Evolutionary conservation across 1,140 invertebrate species (phyloP).

Genomic region (Amyelois transitella): DNA sequence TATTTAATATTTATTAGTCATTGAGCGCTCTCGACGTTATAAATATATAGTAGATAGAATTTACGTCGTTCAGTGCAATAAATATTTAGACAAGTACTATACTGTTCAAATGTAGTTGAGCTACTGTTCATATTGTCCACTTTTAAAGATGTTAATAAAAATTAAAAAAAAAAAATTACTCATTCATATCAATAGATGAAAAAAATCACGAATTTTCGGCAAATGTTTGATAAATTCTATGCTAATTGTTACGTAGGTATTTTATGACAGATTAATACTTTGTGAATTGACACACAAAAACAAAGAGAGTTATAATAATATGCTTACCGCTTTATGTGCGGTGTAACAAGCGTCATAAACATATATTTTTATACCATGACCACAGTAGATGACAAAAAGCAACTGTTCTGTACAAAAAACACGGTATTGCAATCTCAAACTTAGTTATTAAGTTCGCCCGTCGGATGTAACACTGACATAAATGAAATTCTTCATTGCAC

Average conservation of each 20-base stretch:
- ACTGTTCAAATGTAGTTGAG: background rate
- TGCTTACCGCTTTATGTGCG: background rate
- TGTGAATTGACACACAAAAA: background rate
- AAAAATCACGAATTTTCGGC: background rate
- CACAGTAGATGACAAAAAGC: background rate
- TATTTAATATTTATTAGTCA: too few species aligned
- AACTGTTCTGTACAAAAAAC: background rate
- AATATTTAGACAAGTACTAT: background rate
- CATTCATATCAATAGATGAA: background rate
- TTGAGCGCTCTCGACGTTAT: background rate
- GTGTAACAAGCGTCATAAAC: background rate
- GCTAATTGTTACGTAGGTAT: background rate
- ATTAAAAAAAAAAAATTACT: background rate
- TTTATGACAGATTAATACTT: background rate
- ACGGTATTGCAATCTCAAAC: background rate
- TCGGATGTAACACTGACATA: background rate
- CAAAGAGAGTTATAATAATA: background rate
- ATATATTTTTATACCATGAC: background rate
- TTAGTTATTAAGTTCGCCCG: background rate
- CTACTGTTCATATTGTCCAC: background rate
- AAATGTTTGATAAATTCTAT: background rate
- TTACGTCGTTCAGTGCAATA: constrained; percentile 1
- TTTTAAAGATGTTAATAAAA: background rate
- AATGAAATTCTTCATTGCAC: too few species aligned
- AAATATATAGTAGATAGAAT: background rate